Percentiles rank a stretch among this genome's conserved stretches.
These are phyloP conservation scores for Sarcophaga carnaria DNA, from an alignment of 2,888 invertebrate genomes.

Conservation along the genomic window DNA sequence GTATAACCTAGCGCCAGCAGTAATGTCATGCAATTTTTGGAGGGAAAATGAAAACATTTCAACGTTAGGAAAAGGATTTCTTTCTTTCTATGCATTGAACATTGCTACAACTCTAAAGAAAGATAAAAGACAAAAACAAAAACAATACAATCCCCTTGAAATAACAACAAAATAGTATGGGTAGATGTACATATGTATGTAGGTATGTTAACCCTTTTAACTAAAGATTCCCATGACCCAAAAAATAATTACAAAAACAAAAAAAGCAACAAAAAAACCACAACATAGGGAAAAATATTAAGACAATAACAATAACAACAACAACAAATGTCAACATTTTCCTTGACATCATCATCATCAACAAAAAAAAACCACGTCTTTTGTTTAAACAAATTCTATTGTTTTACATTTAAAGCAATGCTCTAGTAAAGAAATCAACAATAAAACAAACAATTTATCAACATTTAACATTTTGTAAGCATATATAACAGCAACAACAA, in stretches of 20 bases:
- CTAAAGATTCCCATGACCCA: constrained; percentile 61
- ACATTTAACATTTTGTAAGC: background rate
- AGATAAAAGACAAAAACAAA: background rate
- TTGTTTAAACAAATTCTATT: constrained; percentile 43
- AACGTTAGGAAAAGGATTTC: constrained; percentile 27
- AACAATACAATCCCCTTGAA: constrained; percentile 61
- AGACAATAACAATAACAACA: constrained; percentile 24
- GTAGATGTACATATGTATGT: too few relatives aligned
- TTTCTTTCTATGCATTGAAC: constrained; percentile 1
- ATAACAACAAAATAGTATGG: constrained; percentile 45
- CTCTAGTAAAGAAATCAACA: background rate
- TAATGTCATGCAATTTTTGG: constrained; percentile 45
- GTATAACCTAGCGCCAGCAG: background rate
- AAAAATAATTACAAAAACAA: constrained; percentile 58
- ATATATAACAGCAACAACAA: background rate
- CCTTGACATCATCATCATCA: constrained; percentile 65
- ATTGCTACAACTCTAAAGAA: background rate
- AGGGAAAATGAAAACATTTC: constrained; percentile 55
- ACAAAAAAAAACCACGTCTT: constrained; percentile 1
- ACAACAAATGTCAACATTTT: constrained; percentile 58
- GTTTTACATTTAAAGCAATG: constrained; percentile 26
- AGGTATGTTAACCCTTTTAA: constrained; percentile 53
- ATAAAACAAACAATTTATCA: constrained; percentile 21
- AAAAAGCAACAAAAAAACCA: constrained; percentile 27
- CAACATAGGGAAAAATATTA: constrained; percentile 26